A percentile compares a stretch with the other conserved stretches of the same genome.
phyloP scores from a whole-genome alignment of 2,113 vertebrate species.

The Bungarus multicinctus region DNA sequence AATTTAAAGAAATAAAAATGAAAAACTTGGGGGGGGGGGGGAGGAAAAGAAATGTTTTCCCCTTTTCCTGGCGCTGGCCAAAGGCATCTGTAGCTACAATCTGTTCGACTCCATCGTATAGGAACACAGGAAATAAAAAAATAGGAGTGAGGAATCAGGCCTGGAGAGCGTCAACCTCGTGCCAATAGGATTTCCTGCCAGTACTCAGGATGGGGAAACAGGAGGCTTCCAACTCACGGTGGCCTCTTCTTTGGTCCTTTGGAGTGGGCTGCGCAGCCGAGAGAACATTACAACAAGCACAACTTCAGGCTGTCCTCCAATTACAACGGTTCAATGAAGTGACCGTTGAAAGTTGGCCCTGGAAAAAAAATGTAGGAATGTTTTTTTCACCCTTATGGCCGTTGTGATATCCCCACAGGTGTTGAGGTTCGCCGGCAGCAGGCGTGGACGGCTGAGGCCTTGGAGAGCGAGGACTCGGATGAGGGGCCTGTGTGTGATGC shows the following conservation, averaged over 20 bases:
- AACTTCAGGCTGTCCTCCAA: not conserved
- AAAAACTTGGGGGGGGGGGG: no score
- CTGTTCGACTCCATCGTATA: not conserved
- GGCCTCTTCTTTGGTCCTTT: not conserved
- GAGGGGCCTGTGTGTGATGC: no score
- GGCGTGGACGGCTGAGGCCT: no score
- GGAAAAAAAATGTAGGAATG: no score
- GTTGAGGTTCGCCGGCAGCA: no score
- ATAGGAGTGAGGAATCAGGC: not conserved
- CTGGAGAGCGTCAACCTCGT: not conserved
- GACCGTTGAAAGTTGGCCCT: no score
- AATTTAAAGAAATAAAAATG: no score
- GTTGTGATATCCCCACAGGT: no score
- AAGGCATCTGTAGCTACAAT: not conserved
- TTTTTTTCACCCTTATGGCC: no score
- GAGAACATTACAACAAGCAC: not conserved
- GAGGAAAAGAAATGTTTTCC: not conserved
- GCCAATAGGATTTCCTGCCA: not conserved
- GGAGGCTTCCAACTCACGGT: not conserved
- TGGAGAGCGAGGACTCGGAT: no score
- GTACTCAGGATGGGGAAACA: not conserved
- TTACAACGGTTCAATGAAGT: no score
- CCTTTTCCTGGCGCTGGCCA: not conserved
- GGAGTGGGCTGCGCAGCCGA: not conserved
- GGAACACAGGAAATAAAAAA: not conserved